Conservation (phyloP, 2,888 invertebrate species). For the Erebia aethiops region DNA sequence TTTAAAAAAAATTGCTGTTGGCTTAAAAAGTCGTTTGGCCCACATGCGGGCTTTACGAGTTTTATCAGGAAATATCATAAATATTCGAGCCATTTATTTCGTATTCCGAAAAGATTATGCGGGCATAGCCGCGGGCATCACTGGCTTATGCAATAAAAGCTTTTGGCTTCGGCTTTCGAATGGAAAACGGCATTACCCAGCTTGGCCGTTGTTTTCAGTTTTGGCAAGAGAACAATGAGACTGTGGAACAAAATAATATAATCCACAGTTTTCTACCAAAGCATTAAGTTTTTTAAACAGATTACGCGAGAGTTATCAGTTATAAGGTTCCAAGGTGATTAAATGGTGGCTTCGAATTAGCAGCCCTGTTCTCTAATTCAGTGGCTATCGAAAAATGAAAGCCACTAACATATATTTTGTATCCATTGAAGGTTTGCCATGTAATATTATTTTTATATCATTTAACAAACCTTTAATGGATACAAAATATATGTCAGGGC, state of each 20-base stretch:
- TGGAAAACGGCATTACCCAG: slow-evolving; percentile 8
- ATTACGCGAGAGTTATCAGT: background rate
- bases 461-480: no score
- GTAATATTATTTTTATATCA: no score
- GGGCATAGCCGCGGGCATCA: slow-evolving; percentile 8
- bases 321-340: no score
- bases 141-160: slow-evolving; percentile 21
- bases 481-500: no score
- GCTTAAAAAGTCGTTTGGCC: background rate
- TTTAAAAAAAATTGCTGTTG: background rate
- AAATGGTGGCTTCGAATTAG: no score
- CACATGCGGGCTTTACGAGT: background rate
- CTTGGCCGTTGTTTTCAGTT: slow-evolving; percentile 17
- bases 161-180: slow-evolving; percentile 4
- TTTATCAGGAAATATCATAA: slow-evolving; percentile 15
- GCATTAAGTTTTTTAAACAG: background rate
- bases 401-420: no score
- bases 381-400: no score
- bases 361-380: no score
- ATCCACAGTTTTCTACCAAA: background rate
- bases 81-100: slow-evolving; percentile 8
- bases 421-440: no score
- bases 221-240: slow-evolving; percentile 16
- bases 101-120: slow-evolving; percentile 17
- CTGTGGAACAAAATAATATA: background rate